A percentile compares a stretch with the other conserved stretches of the same genome.
phyloP scores from a whole-genome alignment of 2,888 invertebrate genomes.

The Griposia aprilina region DNA sequence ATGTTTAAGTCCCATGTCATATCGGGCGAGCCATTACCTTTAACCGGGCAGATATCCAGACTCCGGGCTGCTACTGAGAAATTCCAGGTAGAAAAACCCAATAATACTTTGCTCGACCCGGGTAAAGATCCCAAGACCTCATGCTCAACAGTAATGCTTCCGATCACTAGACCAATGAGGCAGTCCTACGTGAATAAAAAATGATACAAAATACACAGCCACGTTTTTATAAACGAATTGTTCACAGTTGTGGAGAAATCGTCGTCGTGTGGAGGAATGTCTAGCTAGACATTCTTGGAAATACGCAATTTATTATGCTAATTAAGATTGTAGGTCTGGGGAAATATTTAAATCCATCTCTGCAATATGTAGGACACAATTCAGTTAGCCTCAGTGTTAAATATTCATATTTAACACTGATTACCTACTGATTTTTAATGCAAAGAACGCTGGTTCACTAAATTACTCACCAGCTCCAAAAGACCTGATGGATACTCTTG shows the following conservation, averaged over 20 bases:
- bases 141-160: background rate
- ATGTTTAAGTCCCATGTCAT: background rate
- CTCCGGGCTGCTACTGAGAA: background rate
- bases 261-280: too few species aligned
- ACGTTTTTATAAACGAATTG: background rate
- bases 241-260: too few species aligned
- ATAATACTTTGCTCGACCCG: background rate
- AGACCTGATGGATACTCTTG: background rate
- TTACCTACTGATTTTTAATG: background rate
- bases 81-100: background rate
- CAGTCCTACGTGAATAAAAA: background rate
- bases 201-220: background rate
- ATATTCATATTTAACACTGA: too few species aligned
- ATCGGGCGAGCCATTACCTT: background rate
- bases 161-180: background rate
- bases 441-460: background rate
- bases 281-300: background rate
- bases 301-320: background rate
- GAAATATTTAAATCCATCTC: background rate
- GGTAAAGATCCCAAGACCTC: background rate
- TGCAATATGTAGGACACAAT: background rate
- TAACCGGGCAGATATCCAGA: background rate
- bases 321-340: background rate
- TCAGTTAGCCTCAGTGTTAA: background rate
- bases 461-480: constrained; percentile 10